phyloP scores from a whole-genome alignment of 2,113 vertebrate species.

The Chaetodon trifascialis region DNA sequence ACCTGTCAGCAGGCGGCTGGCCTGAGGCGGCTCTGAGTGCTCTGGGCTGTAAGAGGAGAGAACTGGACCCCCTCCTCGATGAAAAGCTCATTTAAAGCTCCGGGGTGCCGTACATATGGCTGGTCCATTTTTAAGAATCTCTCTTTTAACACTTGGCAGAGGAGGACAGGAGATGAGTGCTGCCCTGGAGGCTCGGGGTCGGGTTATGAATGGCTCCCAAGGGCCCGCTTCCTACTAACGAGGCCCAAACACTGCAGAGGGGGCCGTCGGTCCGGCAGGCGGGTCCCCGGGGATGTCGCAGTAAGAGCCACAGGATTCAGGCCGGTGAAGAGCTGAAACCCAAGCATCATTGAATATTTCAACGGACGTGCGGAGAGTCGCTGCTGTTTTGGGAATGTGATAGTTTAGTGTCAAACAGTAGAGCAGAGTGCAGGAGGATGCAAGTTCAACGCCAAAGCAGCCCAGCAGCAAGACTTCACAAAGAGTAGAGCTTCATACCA shows the following conservation, averaged over 20 bases:
- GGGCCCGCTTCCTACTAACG: conserved; percentile 70
- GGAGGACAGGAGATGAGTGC: conserved; percentile 69
- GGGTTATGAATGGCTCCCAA: conserved; percentile 77
- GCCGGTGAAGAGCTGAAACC: conserved; percentile 71
- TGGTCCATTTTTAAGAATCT: conserved; percentile 75
- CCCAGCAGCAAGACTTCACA: not conserved
- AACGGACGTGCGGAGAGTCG: conserved; percentile 50
- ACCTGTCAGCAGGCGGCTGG: conserved; percentile 71
- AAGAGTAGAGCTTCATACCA: not conserved
- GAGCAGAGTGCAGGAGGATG: conserved; percentile 28
- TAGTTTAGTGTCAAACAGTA: conserved; percentile 68
- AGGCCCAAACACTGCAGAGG: conserved; percentile 53
- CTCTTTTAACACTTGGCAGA: conserved; percentile 83
- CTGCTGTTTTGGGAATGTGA: conserved; percentile 79
- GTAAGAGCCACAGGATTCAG: conserved; percentile 33
- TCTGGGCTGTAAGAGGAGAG: conserved; percentile 67
- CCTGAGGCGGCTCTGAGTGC: conserved; percentile 65
- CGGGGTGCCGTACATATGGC: conserved; percentile 55
- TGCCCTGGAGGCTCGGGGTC: conserved; percentile 61
- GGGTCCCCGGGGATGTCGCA: conserved; percentile 11
- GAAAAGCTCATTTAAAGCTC: conserved; percentile 80
- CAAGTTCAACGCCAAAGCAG: conserved; percentile 60
- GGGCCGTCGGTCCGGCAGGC: not conserved
- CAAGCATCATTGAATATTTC: conserved; percentile 79
- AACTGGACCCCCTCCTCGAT: conserved; percentile 60